A percentile compares a stretch with the other conserved stretches of the same genome.
These are phyloP conservation scores for Ferdinandea cuprea DNA, from an alignment of 2,888 invertebrate genomes.

Conservation along the genomic window DNA sequence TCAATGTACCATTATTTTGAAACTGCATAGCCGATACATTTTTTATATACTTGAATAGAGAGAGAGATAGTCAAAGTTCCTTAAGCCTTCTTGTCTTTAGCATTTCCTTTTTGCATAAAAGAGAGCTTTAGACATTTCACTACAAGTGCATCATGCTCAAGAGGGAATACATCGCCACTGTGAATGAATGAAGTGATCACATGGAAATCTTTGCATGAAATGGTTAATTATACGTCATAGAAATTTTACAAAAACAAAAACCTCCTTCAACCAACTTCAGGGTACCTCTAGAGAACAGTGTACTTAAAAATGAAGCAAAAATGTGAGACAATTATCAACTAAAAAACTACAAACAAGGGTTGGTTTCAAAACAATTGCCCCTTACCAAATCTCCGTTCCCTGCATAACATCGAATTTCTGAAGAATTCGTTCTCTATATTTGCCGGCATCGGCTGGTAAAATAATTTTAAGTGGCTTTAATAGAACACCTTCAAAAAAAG, in stretches of 20 bases:
- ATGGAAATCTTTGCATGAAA: conserved; percentile 50
- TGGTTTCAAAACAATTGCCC: not conserved
- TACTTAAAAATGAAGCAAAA: conserved; percentile 42
- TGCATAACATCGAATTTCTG: conserved; percentile 81
- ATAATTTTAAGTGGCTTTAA: conserved; percentile 82
- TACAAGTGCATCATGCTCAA: conserved; percentile 62
- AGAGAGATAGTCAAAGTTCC: conserved; percentile 51
- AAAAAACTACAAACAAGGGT: conserved; percentile 4
- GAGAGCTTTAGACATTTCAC: conserved; percentile 31
- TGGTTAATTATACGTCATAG: conserved; percentile 60
- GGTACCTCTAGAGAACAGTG: conserved; percentile 47
- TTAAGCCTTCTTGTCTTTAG: conserved; percentile 7
- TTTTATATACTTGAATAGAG: conserved; percentile 10
- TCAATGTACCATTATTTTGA: conserved; percentile 9
- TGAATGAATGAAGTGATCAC: conserved; percentile 47
- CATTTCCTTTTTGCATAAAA: conserved; percentile 20
- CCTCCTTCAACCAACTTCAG: conserved; percentile 29
- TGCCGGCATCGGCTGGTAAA: conserved; percentile 79
- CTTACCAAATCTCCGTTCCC: conserved; percentile 81
- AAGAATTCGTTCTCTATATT: conserved; percentile 80
- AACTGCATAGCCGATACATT: conserved; percentile 40
- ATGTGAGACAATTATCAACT: conserved; percentile 23
- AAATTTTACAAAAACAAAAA: conserved; percentile 30
- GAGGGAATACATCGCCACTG: conserved; percentile 44
- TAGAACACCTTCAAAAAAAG: conserved; percentile 80